Evolutionary conservation across 2,797 vertebrate genomes (phyloP).

Genomic region (Antrozous pallidus): DNA sequence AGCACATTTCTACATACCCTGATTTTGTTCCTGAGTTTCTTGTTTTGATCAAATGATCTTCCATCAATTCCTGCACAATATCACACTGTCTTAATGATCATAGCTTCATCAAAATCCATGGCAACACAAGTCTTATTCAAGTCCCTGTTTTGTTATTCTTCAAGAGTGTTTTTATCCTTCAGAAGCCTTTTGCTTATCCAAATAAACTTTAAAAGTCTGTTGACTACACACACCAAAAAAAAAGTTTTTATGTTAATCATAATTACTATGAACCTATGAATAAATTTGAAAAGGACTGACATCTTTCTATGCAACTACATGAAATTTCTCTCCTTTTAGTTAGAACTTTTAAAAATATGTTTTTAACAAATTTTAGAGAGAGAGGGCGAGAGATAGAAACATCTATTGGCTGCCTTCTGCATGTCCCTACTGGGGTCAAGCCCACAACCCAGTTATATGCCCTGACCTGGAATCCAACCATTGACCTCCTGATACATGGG

Average conservation of each 20-base stretch:
- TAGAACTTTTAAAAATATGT: not conserved
- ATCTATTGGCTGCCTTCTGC: too few species aligned
- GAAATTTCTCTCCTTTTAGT: not conserved
- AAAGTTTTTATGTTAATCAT: not conserved
- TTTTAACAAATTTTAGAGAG: too few species aligned
- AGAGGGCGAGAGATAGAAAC: too few species aligned
- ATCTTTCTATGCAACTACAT: not conserved
- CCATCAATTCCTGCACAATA: not conserved
- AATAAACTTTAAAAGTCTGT: not conserved
- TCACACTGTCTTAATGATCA: not conserved
- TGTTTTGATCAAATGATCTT: not conserved
- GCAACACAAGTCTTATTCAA: not conserved
- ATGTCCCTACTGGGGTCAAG: too few species aligned
- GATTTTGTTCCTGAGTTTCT: not conserved
- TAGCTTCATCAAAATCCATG: not conserved
- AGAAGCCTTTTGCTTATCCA: not conserved
- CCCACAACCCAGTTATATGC: too few species aligned
- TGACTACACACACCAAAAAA: not conserved
- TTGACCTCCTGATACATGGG: too few species aligned
- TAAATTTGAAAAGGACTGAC: not conserved
- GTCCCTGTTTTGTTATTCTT: not conserved
- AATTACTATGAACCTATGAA: not conserved
- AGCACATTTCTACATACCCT: not conserved
- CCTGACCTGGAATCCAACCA: too few species aligned
- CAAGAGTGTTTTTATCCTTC: not conserved